Evolutionary conservation across 2,797 vertebrate genomes (phyloP).

Genomic region (Oreortyx pictus): DNA sequence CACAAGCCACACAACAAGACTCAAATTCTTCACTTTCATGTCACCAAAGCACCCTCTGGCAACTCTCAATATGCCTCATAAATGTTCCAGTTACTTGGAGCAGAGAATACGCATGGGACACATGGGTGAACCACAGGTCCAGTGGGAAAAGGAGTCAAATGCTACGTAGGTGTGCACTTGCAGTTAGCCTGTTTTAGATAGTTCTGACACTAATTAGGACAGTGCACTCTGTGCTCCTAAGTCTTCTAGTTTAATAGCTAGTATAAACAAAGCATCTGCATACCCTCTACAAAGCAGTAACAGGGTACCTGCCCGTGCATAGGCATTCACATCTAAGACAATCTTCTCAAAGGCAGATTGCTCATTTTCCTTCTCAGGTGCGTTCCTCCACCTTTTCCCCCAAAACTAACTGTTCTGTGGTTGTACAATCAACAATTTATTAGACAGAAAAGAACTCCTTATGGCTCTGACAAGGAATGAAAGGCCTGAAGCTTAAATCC

Average conservation of each 20-base stretch:
- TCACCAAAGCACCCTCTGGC: background rate
- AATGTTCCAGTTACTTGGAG: background rate
- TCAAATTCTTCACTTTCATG: background rate
- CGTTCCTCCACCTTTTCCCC: background rate
- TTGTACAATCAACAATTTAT: background rate
- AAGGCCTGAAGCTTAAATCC: background rate
- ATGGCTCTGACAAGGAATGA: background rate
- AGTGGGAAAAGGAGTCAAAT: background rate
- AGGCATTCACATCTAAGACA: background rate
- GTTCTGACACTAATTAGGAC: background rate
- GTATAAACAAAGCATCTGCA: background rate
- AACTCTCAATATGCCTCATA: fast-evolving
- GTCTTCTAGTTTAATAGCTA: background rate
- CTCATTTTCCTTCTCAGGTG: background rate
- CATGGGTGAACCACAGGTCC: background rate
- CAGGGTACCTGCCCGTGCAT: background rate
- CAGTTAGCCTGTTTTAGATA: background rate
- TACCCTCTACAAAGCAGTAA: background rate
- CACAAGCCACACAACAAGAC: fast-evolving
- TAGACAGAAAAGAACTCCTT: background rate
- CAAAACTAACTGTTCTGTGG: background rate
- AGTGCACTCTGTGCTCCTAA: background rate
- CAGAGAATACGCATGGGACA: background rate
- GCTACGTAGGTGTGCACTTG: background rate
- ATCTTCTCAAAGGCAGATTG: background rate